Conservation (phyloP, 1,140 invertebrate genomes). For the Bicyclus anynana region DNA sequence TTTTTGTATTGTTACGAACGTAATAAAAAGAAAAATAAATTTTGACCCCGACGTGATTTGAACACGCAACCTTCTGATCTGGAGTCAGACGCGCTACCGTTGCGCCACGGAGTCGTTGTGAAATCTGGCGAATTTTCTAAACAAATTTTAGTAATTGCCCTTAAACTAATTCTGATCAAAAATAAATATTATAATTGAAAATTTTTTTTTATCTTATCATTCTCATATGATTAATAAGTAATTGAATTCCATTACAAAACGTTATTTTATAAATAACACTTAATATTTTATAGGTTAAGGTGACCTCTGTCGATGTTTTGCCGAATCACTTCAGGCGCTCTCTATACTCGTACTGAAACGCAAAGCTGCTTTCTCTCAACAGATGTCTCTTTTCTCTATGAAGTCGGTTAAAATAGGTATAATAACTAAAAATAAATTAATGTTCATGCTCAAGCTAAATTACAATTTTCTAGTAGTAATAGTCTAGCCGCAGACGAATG, state of each 20-base stretch:
- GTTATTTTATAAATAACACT: no score
- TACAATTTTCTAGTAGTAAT: no score
- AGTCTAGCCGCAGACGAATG: no score
- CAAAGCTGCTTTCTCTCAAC: not conserved
- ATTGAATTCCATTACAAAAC: no score
- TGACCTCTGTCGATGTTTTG: not conserved
- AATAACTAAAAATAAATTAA: no score
- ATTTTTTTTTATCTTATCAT: no score
- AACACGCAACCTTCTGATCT: constrained; percentile 99
- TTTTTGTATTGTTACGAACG: not conserved
- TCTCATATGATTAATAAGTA: no score
- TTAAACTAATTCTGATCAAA: no score
- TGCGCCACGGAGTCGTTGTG: constrained; percentile 91
- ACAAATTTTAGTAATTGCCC: not conserved
- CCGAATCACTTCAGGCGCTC: not conserved
- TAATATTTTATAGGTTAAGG: not conserved
- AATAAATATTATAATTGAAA: no score
- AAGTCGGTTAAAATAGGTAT: no score
- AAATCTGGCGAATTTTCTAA: not conserved
- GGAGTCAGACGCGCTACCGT: constrained; percentile 99
- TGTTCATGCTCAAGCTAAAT: no score
- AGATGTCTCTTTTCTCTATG: not conserved
- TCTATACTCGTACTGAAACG: not conserved
- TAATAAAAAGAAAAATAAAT: not conserved
- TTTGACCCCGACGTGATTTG: constrained; percentile 97